Percentiles rank a stretch among this genome's conserved stretches.
Evolutionary conservation across 2,888 invertebrate genomes (phyloP).

Genomic region (Epinotia demarniana): DNA sequence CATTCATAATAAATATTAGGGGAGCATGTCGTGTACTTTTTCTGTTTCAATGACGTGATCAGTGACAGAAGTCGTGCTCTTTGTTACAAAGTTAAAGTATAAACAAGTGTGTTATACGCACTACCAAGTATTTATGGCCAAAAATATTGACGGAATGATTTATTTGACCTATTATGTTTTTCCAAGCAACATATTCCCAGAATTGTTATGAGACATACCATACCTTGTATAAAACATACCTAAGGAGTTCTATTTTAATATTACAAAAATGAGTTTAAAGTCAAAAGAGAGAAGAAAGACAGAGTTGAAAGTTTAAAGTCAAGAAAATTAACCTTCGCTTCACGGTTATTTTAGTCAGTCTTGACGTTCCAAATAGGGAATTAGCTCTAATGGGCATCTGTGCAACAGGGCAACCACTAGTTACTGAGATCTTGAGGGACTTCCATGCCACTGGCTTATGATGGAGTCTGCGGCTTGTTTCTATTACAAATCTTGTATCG

Average conservation of each 20-base stretch:
- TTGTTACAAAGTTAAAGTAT: neutral
- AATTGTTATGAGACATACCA: neutral
- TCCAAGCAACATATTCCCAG: neutral
- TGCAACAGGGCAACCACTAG: neutral
- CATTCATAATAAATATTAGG: neutral
- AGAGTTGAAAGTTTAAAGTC: neutral
- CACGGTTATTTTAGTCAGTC: neutral
- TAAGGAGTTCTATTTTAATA: no score
- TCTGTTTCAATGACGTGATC: neutral
- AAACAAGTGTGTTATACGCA: neutral
- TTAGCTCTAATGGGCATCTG: neutral
- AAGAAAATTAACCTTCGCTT: neutral
- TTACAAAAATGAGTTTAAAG: neutral
- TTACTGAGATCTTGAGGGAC: neutral
- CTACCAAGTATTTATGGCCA: neutral
- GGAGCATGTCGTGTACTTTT: neutral
- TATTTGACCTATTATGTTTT: neutral
- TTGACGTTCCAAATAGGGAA: neutral
- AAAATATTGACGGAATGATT: neutral
- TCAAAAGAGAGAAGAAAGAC: no score
- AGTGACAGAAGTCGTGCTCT: neutral
- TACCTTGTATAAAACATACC: neutral
- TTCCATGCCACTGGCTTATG: neutral
- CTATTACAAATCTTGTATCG: neutral
- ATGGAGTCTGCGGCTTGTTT: constrained; percentile 1